These are phyloP conservation scores for Idaea dimidiata DNA, from an alignment of 2,888 invertebrate species.

Conservation along the genomic window DNA sequence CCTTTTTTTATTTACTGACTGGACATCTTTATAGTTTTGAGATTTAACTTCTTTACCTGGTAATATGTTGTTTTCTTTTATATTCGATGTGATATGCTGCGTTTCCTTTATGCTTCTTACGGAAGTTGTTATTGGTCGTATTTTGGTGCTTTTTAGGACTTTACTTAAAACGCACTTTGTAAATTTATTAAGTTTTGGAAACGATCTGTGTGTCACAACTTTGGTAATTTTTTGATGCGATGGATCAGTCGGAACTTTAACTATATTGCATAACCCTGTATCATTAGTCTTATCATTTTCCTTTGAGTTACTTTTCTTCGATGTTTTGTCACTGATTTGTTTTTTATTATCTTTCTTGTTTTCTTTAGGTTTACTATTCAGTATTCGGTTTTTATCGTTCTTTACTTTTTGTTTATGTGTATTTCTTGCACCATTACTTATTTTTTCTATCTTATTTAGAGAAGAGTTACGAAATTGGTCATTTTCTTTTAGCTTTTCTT, in stretches of 20 bases:
- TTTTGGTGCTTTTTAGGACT: not conserved
- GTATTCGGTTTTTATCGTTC: not conserved
- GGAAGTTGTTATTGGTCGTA: not conserved
- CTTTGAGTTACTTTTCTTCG: not conserved
- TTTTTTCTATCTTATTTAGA: not conserved
- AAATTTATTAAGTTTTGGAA: not conserved
- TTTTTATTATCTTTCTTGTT: not conserved
- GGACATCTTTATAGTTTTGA: not conserved
- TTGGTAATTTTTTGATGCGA: not conserved
- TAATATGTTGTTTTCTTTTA: not conserved
- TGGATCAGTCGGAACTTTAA: not conserved
- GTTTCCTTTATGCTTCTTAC: not conserved
- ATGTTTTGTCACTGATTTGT: not conserved
- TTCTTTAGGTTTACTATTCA: not conserved
- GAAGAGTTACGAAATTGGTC: no score
- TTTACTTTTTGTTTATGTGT: not conserved
- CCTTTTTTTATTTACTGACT: not conserved
- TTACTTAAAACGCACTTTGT: not conserved
- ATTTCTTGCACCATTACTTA: not conserved
- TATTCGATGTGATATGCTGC: not conserved
- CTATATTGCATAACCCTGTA: not conserved
- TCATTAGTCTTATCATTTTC: not conserved
- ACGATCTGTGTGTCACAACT: not conserved
- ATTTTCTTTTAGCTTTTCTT: not conserved
- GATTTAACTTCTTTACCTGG: not conserved